Conservation (phyloP, 2,888 invertebrate genomes). For the Choristoneura rosaceana region DNA sequence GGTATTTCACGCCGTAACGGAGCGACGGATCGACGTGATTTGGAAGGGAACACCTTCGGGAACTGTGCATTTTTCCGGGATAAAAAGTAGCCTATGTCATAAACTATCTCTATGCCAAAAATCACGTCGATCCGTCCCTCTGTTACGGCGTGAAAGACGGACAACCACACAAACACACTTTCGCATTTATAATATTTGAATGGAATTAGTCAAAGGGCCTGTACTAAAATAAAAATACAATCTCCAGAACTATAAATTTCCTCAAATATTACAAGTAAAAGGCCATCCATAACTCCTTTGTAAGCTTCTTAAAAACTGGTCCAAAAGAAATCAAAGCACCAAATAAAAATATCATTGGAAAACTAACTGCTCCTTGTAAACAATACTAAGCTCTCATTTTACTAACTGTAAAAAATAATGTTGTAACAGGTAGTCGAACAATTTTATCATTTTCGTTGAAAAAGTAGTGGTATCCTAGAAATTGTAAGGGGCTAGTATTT, state of each 20-base stretch:
- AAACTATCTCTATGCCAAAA: too few relatives aligned
- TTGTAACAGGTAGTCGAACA: slow-evolving; percentile 22
- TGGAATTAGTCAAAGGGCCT: slow-evolving; percentile 16
- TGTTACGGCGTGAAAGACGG: too few relatives aligned
- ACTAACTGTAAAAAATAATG: neutral
- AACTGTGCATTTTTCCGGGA: too few relatives aligned
- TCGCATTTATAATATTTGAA: too few relatives aligned
- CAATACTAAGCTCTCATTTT: slow-evolving; percentile 6
- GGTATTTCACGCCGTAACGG: too few relatives aligned
- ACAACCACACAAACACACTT: too few relatives aligned
- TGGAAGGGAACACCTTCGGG: too few relatives aligned
- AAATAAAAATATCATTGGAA: slow-evolving; percentile 7
- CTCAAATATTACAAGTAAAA: slow-evolving; percentile 25
- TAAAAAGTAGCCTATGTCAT: too few relatives aligned
- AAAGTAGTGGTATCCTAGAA: neutral
- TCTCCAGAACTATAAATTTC: slow-evolving; percentile 20
- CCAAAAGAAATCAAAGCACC: neutral
- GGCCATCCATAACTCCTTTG: slow-evolving; percentile 15
- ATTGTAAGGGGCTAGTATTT: neutral
- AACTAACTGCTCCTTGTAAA: slow-evolving; percentile 1
- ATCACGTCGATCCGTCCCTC: too few relatives aligned
- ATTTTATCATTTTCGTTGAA: slow-evolving; percentile 3
- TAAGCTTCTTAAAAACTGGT: slow-evolving; percentile 6
- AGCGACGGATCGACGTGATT: too few relatives aligned
- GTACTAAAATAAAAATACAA: slow-evolving; percentile 13